phyloP scores from a whole-genome alignment of 2,797 vertebrate genomes.

The Macrochelys suwanniensis region DNA sequence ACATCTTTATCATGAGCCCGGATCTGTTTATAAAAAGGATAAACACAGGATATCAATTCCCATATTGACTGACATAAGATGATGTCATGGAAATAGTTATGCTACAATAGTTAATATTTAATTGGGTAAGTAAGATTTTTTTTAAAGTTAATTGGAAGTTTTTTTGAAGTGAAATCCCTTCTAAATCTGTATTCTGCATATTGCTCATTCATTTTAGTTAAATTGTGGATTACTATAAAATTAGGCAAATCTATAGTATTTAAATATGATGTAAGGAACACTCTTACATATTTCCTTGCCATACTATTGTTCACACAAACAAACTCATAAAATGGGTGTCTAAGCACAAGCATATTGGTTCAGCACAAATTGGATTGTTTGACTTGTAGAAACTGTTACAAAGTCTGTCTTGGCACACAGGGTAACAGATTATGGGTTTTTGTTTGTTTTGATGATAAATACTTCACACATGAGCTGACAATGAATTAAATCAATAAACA shows the following conservation, averaged over 20 bases:
- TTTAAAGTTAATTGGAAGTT: background rate
- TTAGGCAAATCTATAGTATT: background rate
- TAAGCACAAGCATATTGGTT: background rate
- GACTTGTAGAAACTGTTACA: background rate
- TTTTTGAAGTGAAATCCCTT: background rate
- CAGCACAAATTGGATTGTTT: background rate
- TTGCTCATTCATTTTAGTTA: background rate
- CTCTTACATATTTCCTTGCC: background rate
- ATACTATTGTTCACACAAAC: background rate
- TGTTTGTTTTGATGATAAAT: background rate
- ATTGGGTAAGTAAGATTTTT: background rate
- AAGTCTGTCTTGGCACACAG: conserved; percentile 7
- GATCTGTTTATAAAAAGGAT: background rate
- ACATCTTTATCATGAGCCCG: background rate
- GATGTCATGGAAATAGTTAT: background rate
- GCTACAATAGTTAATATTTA: background rate
- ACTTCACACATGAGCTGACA: background rate
- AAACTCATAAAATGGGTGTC: background rate
- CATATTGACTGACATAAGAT: background rate
- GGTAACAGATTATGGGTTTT: background rate
- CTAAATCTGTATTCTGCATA: background rate
- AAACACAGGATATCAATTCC: background rate
- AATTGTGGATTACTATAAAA: background rate
- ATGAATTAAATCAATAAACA: background rate
- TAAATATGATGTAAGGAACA: background rate